Conservation (phyloP, 2,888 invertebrate genomes). For the Amorpha juglandis region DNA sequence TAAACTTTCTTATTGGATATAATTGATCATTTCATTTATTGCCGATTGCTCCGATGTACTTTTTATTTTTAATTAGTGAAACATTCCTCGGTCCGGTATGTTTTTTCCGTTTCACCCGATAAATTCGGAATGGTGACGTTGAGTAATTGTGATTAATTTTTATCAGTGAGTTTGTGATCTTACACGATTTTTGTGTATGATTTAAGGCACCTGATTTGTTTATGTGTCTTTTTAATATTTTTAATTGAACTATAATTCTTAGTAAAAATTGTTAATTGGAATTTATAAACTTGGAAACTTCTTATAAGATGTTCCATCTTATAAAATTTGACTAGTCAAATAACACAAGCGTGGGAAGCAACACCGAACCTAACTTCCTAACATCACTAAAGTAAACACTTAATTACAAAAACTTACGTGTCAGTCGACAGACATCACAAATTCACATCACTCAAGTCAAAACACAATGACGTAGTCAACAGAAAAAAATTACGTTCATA, state of each 20-base stretch:
- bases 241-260: neutral
- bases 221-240: neutral
- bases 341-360: neutral
- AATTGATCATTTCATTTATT: slow-evolving; percentile 46
- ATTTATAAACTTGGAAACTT: slow-evolving; percentile 7
- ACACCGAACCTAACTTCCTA: slow-evolving; percentile 1
- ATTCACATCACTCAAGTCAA: slow-evolving; percentile 55
- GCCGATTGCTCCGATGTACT: slow-evolving; percentile 41
- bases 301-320: neutral
- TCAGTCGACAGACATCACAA: slow-evolving; percentile 45
- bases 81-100: slow-evolving; percentile 38
- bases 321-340: neutral
- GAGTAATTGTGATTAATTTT: slow-evolving; percentile 20
- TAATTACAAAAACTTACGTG: slow-evolving; percentile 55
- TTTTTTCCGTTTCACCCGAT: slow-evolving; percentile 18
- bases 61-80: slow-evolving; percentile 54
- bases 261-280: neutral
- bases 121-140: slow-evolving; percentile 21
- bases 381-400: slow-evolving; percentile 13
- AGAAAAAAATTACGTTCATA: slow-evolving; percentile 24
- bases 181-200: neutral
- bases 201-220: neutral
- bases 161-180: slow-evolving; percentile 9
- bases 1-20: slow-evolving; percentile 45
- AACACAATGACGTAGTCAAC: slow-evolving; percentile 61